Evolutionary conservation across 2,113 vertebrate genomes (phyloP), one percentile per base, ranked within the genome.

Genomic region (Pelmatolapia mariae): DNA sequence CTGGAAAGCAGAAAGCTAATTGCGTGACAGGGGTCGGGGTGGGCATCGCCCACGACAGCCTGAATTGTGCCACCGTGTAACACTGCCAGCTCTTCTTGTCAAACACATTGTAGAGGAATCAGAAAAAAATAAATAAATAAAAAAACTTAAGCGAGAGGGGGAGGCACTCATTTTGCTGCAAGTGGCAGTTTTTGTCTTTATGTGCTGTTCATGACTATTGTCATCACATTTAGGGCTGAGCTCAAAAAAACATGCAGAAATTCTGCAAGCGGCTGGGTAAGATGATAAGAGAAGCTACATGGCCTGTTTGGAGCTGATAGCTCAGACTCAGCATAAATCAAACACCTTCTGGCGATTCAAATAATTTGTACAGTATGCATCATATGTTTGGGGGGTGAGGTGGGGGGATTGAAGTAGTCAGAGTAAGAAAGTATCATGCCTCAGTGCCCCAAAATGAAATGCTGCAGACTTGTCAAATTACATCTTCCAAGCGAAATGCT

Each of bases 261-360:
- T 87, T 94, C 78, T 88, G 92, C 87, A 90, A 88, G 90, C 87
- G 87, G 89, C 94, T 95, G 94, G 82, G 89, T 89, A 79, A 90
- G 89, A 94, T 87, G 96, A 96, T 96, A 96, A 96, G 95, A 91
- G 93, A 61, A 86, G 92, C 90, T 88, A 95, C 94, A 94, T 86
- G 91, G 93, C 87, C 95, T 96, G 96, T 91, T 92, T 88, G 80
- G 68, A 71, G 93, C 92, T 92, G 96, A 96, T 96, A 96, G 96
- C 88, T 92, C 87, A 90, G 91, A 92, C 94, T 95, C 95, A 92
- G 95, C 92, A 93, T 91, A 94, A 94, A 96, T 96, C 93, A 95
- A 95, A 95, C 93, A 95, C 94, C 94, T 95, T 93, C 82, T 88
- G 91, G 92, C 80, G 86, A 95, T 93, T 95, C 89, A 91, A 95